Evolutionary conservation across 1,140 invertebrate genomes (phyloP), one percentile per base, ranked within the genome.

Genomic region (Pogonognathellus flavescens): DNA sequence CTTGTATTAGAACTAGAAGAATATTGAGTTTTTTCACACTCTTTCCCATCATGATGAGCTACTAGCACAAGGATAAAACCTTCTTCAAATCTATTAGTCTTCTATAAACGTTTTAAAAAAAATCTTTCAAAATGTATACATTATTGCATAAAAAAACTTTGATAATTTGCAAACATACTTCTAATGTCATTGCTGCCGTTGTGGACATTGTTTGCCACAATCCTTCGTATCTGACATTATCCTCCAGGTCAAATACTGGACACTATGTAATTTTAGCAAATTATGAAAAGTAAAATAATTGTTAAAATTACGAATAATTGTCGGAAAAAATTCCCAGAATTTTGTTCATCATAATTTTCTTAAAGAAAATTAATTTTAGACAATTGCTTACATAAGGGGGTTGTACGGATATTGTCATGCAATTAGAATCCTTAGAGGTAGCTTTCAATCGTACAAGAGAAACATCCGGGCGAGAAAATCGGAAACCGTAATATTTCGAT

Each of bases 201-300:
- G 53, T 70, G 6, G 88, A 83, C 86, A 88, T 87, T 10, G 88
- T 88, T 66, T 88, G 88, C 86, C 86, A 88, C 0, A 86, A 41
- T 9, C 88, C 88, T 50, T 84, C 25, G 50, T 83, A 85, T 25
- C 62, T 11, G 22, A 88, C 82, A 55, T 86, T 88, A 16, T 9
- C 20, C 82, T 88, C 86, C 22, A 86, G 22, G 57, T 87, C 80
- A 49, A 57, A 86, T 11, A 88, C 57, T 2, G 88, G 88, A 82
- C 88, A 88, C 86, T 76, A 9, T 85, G n/a, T 14, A 83, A 85
- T n/a, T n/a, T n/a, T 84, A 14, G 20, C 13, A 80, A 66, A 66
- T 80, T 5, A 57, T 22, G 14, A 62, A 22, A 83, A 60, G 1
- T 55, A 55, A 22, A 16, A 81, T 10, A 8, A 41, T 31, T n/a